These are phyloP conservation scores for Ictidomys tridecemlineatus DNA, from an alignment of 2,113 vertebrate species.

Conservation along the genomic window DNA sequence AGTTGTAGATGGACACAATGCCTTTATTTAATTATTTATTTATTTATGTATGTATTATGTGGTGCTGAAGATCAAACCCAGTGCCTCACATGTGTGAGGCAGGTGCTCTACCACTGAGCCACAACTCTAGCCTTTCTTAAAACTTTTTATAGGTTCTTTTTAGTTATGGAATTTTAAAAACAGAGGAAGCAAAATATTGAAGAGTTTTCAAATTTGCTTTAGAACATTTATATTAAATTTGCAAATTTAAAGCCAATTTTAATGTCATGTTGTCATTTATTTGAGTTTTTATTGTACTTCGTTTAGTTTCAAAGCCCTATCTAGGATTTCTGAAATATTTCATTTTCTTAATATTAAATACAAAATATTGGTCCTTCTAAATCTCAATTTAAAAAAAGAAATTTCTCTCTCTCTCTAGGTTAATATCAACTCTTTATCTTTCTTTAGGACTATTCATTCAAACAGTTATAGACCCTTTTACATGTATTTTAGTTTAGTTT, in stretches of 20 bases:
- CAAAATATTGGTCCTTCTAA: background rate
- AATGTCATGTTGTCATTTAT: background rate
- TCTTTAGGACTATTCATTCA: background rate
- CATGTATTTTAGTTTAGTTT: background rate
- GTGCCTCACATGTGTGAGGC: too few species aligned
- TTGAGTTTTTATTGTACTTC: background rate
- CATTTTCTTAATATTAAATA: slow-evolving; percentile 12
- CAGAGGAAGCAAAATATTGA: background rate
- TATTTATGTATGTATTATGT: too few species aligned
- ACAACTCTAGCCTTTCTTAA: background rate
- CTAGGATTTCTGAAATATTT: slow-evolving; percentile 50
- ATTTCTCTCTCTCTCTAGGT: background rate
- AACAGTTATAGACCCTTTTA: background rate
- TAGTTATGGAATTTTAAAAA: background rate
- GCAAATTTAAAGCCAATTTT: slow-evolving; percentile 5
- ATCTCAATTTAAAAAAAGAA: background rate
- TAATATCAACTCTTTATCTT: background rate
- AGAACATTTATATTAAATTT: slow-evolving; percentile 27
- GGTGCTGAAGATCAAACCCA: too few species aligned
- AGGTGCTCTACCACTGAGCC: too few species aligned
- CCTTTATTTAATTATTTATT: too few species aligned
- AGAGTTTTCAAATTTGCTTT: background rate
- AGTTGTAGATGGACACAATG: too few species aligned
- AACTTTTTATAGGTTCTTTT: background rate
- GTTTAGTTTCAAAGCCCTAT: slow-evolving; percentile 32